Evolutionary conservation across 1,140 invertebrate genomes (phyloP).

Genomic region (Pachypeltis micranthus): DNA sequence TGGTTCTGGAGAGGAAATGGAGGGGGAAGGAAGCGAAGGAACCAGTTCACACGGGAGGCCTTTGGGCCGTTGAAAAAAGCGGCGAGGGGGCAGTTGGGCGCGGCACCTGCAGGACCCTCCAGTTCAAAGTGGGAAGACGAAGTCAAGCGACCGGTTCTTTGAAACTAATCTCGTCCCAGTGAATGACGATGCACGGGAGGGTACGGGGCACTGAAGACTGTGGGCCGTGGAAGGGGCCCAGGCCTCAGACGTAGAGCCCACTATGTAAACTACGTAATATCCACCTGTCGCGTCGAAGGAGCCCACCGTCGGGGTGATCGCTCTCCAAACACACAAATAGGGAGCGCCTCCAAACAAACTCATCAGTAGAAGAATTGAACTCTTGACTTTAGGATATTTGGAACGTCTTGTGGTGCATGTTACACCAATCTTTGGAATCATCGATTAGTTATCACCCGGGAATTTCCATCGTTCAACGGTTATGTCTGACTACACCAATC

Average conservation of each 20-base stretch:
- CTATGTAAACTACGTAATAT: constrained; percentile 6
- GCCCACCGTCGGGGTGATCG: background rate
- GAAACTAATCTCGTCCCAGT: constrained; percentile 1
- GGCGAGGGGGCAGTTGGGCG: background rate
- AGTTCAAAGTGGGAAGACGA: background rate
- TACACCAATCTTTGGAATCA: too few relatives aligned
- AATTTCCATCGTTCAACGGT: too few relatives aligned
- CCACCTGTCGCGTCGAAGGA: background rate
- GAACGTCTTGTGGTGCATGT: too few relatives aligned
- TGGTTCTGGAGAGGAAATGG: background rate
- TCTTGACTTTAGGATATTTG: too few relatives aligned
- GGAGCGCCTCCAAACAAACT: too few relatives aligned
- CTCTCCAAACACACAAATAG: constrained; percentile 7
- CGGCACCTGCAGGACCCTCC: background rate
- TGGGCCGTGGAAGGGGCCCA: background rate
- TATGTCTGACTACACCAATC: too few relatives aligned
- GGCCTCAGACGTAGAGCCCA: background rate
- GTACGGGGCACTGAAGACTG: too few relatives aligned
- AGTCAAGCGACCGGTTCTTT: background rate
- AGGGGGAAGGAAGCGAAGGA: background rate
- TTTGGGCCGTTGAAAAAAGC: background rate
- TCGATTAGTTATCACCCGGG: too few relatives aligned
- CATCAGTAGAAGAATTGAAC: too few relatives aligned
- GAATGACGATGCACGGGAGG: too few relatives aligned
- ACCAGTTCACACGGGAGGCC: background rate